These are phyloP conservation scores for Eurosta solidaginis DNA, from an alignment of 1,140 invertebrate genomes.

Conservation along the genomic window DNA sequence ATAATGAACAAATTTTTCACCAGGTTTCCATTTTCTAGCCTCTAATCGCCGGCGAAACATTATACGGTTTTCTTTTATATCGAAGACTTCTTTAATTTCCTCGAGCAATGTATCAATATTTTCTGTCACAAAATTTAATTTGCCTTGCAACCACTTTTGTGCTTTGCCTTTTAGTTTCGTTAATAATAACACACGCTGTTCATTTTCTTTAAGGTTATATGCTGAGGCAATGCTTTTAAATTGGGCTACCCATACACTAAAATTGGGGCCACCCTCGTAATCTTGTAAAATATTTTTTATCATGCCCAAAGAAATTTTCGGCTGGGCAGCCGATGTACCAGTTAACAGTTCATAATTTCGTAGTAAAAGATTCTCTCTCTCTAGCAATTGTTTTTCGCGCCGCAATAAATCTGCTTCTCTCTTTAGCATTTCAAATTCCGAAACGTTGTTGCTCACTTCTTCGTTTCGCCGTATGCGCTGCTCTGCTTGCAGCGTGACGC, in stretches of 20 bases:
- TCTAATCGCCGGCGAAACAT: constrained; percentile 41
- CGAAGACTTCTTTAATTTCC: constrained; percentile 32
- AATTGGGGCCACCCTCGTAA: constrained; percentile 24
- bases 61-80: constrained; percentile 30
- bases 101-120: constrained; percentile 33
- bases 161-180: no score
- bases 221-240: background rate
- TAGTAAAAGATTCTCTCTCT: no score
- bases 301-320: constrained; percentile 21
- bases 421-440: no score
- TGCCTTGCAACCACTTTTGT: no score
- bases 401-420: no score
- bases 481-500: background rate
- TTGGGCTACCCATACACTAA: background rate
- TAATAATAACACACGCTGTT: background rate
- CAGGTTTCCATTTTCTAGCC: constrained; percentile 39
- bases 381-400: no score
- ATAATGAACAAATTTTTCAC: constrained; percentile 42
- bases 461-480: background rate
- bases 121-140: background rate
- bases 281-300: constrained; percentile 31
- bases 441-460: background rate
- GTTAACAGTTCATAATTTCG: no score
- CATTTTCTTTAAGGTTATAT: background rate
- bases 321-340: no score